Evolutionary conservation across 1,140 invertebrate species (phyloP), one percentile per base, ranked within the genome.

Genomic region (Manduca sexta): DNA sequence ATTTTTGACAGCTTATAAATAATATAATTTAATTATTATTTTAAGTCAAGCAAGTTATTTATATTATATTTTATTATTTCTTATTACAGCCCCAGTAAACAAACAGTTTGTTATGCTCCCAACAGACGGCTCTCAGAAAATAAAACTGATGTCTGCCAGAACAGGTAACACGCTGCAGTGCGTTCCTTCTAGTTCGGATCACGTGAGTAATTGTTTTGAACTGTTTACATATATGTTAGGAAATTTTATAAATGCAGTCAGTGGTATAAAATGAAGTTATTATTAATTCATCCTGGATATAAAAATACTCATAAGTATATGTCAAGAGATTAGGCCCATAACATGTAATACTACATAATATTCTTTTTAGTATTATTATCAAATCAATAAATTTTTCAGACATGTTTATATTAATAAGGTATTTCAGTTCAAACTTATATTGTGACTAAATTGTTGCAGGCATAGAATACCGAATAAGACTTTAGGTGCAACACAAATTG

Each of bases 81-180:
- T 52, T 88, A 52, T 62, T 64, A 73, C 88, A 84, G 74, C 89
- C 73, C 77, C 84, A 70, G 63, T 80, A 73, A 76, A 86, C 51
- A 87, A 86, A 59, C 82, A 87, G 41, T 53, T 87, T 12, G 75
- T 88, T 7, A 75, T 88, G 65, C 59, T 88, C 35, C 87, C 86
- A 11, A 75, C 86, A 12, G 60, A 55, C 2, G 49, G 45, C 3
- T 49, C 56, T 4, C 72, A 73, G 39, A 83, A 83, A 53, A 58
- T 83, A 15, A 83, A 81, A 50, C 45, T 83, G 11, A 60, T 81
- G 15, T 40, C 70, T 0, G 43, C 65, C 17, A 45, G 52, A 11
- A 49, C 55, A 18, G 41, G 54, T 13, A 17, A 56, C 8, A 60
- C 56, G 8, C 48, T 75, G 30, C 69, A 80, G 39, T 74, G 72